Evolutionary conservation across 2,113 vertebrate genomes (phyloP), one percentile per base, ranked within the genome.

Genomic region (Hypocryptadius cinnamomeus): DNA sequence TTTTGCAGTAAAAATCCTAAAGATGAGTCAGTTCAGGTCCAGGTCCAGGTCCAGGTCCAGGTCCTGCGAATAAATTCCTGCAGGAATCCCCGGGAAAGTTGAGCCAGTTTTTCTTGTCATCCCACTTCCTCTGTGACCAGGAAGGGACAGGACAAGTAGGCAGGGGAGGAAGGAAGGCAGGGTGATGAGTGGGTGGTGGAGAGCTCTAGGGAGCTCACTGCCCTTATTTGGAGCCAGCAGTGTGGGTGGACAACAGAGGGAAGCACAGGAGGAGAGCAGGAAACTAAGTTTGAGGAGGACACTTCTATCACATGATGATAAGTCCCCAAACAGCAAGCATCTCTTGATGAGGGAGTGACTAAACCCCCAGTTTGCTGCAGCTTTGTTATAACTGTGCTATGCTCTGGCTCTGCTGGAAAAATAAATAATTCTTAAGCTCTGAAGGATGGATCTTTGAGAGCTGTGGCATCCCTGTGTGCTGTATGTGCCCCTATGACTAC

Each of bases 241-340:
- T 0, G 42, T 84, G 87, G 92, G 91, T 59, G 93, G 68, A 64
- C 20, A 59, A 72, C 53, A 73, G 72, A 84, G 48, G 53, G 60
- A 85, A 91, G 42, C 47, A 59, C 53, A 19, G 33, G 30, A 76
- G 68, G 68, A 89, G 59, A 65, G 59, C 76, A 74, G 76, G 87
- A 96, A 94, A 44, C n/a, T 2, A 45, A 73, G n/a, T 89, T 92
- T 89, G 37, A 56, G 69, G 51, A 96, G 82, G 68, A 85, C 87
- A 92, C 50, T 77, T 86, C 5, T 40, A 74, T 91, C 59, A 76
- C 40, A 16, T 23, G 39, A 44, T 31, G 68, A 3, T 77, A 91
- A 90, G 42, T 39, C 50, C 74, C 50, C 27, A 37, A 27, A 70
- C 25, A 83, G 27, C 24, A 50, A 68, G 47, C 39, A 40, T 33